These are phyloP conservation scores for Drosophila kikkawai DNA, from an alignment of 1,140 invertebrate genomes.

Conservation along the genomic window DNA sequence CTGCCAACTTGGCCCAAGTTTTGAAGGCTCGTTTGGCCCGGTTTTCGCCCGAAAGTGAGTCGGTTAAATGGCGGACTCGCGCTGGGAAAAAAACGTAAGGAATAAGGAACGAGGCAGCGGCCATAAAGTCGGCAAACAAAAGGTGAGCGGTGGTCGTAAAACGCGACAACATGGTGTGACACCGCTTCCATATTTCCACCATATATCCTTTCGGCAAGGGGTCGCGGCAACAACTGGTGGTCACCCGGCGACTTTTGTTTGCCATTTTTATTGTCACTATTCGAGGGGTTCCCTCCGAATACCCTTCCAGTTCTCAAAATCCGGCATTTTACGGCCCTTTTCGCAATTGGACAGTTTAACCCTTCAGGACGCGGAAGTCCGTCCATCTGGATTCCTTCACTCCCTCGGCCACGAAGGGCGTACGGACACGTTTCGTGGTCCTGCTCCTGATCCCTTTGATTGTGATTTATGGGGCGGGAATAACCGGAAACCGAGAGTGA, in stretches of 20 bases:
- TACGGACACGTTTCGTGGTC: conserved; percentile 55
- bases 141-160: conserved; percentile 74
- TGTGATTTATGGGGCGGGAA: conserved; percentile 73
- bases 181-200: conserved; percentile 73
- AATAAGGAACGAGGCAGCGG: conserved; percentile 37
- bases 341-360: conserved; percentile 80
- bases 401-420: conserved; percentile 31
- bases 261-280: conserved; percentile 76
- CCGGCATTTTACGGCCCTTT: conserved; percentile 71
- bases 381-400: conserved; percentile 62
- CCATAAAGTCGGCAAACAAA: conserved; percentile 76
- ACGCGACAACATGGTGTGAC: conserved; percentile 83
- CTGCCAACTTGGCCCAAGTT: conserved; percentile 19
- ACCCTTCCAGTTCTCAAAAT: conserved; percentile 52
- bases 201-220: conserved; percentile 51
- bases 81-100: conserved; percentile 1
- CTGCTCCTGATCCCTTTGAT: conserved; percentile 47
- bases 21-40: conserved; percentile 22
- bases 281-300: conserved; percentile 61
- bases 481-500: conserved; percentile 62
- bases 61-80: conserved; percentile 54
- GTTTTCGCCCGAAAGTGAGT: conserved; percentile 59
- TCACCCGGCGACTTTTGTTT: conserved; percentile 70
- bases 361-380: conserved; percentile 62
- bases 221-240: conserved; percentile 41